These are phyloP conservation scores for Squalus acanthias DNA, from an alignment of 2,797 vertebrate species.

Conservation along the genomic window DNA sequence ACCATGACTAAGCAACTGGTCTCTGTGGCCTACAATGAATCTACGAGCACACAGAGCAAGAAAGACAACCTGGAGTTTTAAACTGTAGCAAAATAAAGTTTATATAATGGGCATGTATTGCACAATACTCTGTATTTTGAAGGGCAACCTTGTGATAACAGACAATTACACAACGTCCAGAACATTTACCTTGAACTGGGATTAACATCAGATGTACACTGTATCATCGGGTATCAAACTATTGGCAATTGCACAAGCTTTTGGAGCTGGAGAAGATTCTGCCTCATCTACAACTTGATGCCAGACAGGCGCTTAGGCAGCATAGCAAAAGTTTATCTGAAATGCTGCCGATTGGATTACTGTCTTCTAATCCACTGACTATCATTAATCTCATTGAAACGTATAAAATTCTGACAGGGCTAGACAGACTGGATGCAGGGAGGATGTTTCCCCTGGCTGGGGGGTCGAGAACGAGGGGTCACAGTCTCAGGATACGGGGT, in stretches of 20 bases:
- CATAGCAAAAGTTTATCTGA: not conserved
- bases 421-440: no score
- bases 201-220: not conserved
- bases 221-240: not conserved
- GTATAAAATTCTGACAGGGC: no score
- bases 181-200: not conserved
- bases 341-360: not conserved
- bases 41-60: not conserved
- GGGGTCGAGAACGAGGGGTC: no score
- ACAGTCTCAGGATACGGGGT: no score
- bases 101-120: not conserved
- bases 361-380: not conserved
- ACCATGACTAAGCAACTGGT: constrained; percentile 17
- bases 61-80: not conserved
- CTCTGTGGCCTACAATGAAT: not conserved
- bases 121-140: not conserved
- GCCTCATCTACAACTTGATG: no score
- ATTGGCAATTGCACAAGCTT: no score
- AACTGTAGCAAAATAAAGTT: not conserved
- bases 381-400: no score
- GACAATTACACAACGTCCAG: not conserved
- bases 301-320: not conserved
- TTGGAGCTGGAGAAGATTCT: not conserved
- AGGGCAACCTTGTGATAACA: not conserved
- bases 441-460: no score